A percentile compares a stretch with the other conserved stretches of the same genome.
These are phyloP conservation scores for Lissonota sp. DNA, from an alignment of 2,888 invertebrate genomes.

Conservation along the genomic window DNA sequence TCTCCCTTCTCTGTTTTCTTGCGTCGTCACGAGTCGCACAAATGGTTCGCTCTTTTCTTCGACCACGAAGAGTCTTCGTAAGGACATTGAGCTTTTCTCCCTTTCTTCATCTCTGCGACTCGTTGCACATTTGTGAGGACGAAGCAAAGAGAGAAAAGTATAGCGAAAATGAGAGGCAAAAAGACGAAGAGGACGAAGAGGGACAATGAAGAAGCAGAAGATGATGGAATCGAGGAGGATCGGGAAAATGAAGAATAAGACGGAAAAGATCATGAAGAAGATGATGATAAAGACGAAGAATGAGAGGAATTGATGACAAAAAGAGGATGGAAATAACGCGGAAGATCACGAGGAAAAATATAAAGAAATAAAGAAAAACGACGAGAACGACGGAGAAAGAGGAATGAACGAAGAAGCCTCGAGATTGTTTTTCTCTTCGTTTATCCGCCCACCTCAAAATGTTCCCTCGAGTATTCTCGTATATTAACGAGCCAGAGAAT, in stretches of 20 bases:
- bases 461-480: slow-evolving; percentile 71
- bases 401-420: slow-evolving; percentile 1
- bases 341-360: slow-evolving; percentile 33
- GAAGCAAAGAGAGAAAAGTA: too few species aligned
- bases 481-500: slow-evolving; percentile 27
- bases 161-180: slow-evolving; percentile 7
- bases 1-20: slow-evolving; percentile 17
- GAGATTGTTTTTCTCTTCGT: slow-evolving; percentile 47
- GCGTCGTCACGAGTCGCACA: slow-evolving; percentile 6
- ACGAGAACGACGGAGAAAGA: not conserved
- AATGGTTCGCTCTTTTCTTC: slow-evolving; percentile 2
- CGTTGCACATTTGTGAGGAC: too few species aligned
- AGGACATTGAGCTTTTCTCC: slow-evolving; percentile 23
- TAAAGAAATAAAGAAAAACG: not conserved
- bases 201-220: slow-evolving; percentile 21
- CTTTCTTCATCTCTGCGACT: slow-evolving; percentile 65
- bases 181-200: slow-evolving; percentile 57
- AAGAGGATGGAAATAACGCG: slow-evolving; percentile 21
- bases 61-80: slow-evolving; percentile 15
- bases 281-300: slow-evolving; percentile 25
- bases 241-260: not conserved
- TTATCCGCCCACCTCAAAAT: slow-evolving; percentile 76
- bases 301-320: slow-evolving; percentile 2
- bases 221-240: slow-evolving; percentile 25
- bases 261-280: not conserved